Evolutionary conservation across 2,113 vertebrate species (phyloP).

Genomic region (Equus przewalskii): DNA sequence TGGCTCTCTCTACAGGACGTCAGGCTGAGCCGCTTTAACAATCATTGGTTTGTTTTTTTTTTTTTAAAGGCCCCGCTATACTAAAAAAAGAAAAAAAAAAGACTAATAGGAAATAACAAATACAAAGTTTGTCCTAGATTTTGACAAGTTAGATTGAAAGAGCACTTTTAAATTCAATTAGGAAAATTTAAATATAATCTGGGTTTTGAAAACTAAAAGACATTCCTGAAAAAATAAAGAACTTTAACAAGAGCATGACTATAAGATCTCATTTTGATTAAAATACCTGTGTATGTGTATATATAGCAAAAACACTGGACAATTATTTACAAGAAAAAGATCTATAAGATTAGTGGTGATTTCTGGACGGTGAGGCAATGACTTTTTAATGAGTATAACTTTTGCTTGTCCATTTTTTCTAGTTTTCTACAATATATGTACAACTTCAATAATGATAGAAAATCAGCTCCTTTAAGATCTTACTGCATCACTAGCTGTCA

Average conservation of each 20-base stretch:
- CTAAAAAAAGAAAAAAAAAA: not conserved
- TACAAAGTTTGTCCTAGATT: not conserved
- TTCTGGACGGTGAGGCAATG: not conserved
- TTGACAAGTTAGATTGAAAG: not conserved
- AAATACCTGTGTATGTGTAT: not conserved
- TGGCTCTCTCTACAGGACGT: not conserved
- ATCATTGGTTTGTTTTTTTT: not conserved
- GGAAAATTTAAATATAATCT: not conserved
- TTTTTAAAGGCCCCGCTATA: not conserved
- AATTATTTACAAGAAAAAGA: not conserved
- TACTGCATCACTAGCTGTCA: not conserved
- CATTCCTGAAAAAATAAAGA: not conserved
- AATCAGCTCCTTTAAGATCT: not conserved
- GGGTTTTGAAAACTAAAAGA: not conserved
- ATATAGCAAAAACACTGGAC: not conserved
- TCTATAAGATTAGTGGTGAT: not conserved
- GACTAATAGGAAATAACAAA: not conserved
- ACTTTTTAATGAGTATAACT: not conserved
- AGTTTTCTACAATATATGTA: not conserved
- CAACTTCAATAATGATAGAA: not conserved
- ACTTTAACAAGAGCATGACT: not conserved
- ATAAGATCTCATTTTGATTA: not conserved
- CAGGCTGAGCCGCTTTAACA: not conserved
- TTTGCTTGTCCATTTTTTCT: not conserved
- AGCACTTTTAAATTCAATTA: not conserved